Conservation (phyloP, 2,797 vertebrate genomes). For the Cygnus olor region DNA sequence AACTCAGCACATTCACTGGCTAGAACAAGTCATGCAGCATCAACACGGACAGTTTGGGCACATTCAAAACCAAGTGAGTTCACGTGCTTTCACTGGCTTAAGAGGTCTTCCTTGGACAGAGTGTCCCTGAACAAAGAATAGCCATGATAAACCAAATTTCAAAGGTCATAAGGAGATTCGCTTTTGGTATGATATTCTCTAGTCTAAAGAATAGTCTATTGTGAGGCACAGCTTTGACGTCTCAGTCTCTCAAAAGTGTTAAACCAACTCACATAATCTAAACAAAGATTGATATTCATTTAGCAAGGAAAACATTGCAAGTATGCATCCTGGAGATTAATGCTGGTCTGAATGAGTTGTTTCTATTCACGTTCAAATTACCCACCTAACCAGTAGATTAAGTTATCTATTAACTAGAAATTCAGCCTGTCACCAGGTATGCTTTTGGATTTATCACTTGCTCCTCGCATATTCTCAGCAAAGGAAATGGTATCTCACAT, state of each 20-base stretch:
- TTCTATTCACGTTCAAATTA: not conserved
- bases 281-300: not conserved
- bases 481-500: not conserved
- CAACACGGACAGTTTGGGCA: not conserved
- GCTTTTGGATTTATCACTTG: not conserved
- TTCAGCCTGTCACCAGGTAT: constrained; percentile 6
- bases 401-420: constrained; percentile 10
- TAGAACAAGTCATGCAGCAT: not conserved
- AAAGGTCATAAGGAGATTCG: not conserved
- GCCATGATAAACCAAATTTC: not conserved
- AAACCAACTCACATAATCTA: not conserved
- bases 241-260: not conserved
- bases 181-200: not conserved
- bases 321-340: not conserved
- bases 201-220: not conserved
- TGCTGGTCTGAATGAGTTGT: not conserved
- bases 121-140: not conserved
- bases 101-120: not conserved
- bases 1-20: not conserved
- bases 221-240: not conserved
- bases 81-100: not conserved
- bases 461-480: not conserved
- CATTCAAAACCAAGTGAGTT: not conserved
- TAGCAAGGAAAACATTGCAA: not conserved
- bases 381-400: not conserved